A percentile compares a stretch with the other conserved stretches of the same genome.
These are phyloP conservation scores for Lasioglossum lativentre DNA, from an alignment of 2,888 invertebrate species.

Conservation along the genomic window DNA sequence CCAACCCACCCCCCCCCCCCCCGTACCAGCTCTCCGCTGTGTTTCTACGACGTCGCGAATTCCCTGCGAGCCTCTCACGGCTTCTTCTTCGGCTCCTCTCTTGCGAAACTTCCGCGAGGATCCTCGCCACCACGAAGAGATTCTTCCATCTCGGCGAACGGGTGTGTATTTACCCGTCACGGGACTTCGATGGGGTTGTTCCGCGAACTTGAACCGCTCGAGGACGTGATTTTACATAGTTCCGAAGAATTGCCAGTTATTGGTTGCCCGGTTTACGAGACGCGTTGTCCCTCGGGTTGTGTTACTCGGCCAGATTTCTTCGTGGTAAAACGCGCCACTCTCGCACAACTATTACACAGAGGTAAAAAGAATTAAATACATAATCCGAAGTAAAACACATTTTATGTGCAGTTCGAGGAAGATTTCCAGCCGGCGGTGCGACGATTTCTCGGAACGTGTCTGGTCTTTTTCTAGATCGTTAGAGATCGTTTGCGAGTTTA, in stretches of 20 bases:
- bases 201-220: neutral
- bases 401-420: neutral
- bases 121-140: neutral
- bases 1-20: constrained; percentile 32
- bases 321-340: neutral
- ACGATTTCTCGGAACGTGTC: neutral
- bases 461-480: constrained; percentile 14
- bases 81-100: constrained; percentile 32
- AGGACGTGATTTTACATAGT: neutral
- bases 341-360: neutral
- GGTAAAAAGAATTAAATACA: neutral
- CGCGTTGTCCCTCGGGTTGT: neutral
- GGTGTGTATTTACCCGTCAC: neutral
- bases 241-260: neutral
- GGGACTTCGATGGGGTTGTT: neutral
- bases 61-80: constrained; percentile 56
- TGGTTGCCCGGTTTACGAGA: neutral
- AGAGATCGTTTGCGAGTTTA: constrained; percentile 50
- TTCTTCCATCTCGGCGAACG: neutral
- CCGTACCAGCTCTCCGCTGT: constrained; percentile 41
- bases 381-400: neutral
- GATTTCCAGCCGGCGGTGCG: neutral
- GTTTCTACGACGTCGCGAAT: constrained; percentile 69
- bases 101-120: neutral
- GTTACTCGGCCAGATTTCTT: neutral